phyloP scores from a whole-genome alignment of 2,113 vertebrate genomes.

The Prinia subflava region DNA sequence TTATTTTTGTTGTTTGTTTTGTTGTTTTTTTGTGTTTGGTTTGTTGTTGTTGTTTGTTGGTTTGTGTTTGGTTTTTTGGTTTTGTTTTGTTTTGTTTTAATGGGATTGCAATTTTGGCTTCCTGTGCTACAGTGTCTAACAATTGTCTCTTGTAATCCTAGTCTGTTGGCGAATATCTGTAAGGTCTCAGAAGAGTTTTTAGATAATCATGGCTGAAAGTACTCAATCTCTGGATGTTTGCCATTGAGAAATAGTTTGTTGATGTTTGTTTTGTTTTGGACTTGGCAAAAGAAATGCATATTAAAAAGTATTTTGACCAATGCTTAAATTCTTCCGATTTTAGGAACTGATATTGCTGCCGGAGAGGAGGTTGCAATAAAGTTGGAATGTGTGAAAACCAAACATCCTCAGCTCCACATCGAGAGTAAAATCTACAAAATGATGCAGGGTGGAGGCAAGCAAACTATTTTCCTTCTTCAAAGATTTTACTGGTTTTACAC shows the following conservation, averaged over 20 bases:
- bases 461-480: not conserved
- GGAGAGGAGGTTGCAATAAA: constrained; percentile 97
- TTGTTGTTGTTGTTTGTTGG: too few species aligned
- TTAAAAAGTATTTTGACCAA: not conserved
- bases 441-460: constrained; percentile 95
- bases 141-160: not conserved
- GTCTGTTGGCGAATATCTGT: not conserved
- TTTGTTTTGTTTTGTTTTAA: not conserved
- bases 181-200: not conserved
- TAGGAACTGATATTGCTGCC: constrained; percentile 94
- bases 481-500: not conserved
- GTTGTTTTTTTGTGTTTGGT: too few species aligned
- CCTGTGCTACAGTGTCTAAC: not conserved
- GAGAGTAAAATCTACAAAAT: constrained; percentile 99
- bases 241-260: not conserved
- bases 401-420: constrained; percentile 96
- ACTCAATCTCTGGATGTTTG: not conserved
- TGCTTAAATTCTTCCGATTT: not conserved
- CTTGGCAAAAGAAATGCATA: not conserved
- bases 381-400: constrained; percentile 97
- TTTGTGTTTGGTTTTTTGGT: too few species aligned
- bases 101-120: not conserved
- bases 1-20: not conserved
- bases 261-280: not conserved
- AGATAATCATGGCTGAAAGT: not conserved